These are phyloP conservation scores for Cygnus buccinator DNA, from an alignment of 2,113 vertebrate genomes.

Conservation along the genomic window DNA sequence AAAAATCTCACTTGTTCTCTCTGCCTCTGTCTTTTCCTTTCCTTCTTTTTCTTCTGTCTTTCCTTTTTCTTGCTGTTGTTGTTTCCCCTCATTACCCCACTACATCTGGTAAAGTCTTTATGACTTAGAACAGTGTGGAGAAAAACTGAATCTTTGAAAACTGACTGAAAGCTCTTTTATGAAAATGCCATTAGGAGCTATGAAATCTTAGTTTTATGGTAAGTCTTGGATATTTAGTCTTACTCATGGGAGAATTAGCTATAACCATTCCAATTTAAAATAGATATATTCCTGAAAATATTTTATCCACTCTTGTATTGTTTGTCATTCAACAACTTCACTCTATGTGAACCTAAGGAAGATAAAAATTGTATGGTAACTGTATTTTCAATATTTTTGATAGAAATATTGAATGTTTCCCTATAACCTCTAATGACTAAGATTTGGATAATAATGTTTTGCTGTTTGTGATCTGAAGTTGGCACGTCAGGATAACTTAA, in stretches of 20 bases:
- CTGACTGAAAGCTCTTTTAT: not conserved
- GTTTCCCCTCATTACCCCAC: not conserved
- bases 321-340: not conserved
- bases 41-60: too few relatives aligned
- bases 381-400: not conserved
- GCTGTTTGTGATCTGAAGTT: not conserved
- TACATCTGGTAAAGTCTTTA: not conserved
- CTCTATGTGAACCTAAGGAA: not conserved
- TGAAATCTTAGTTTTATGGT: not conserved
- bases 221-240: not conserved
- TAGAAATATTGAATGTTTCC: not conserved
- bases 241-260: not conserved
- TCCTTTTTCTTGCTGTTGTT: not conserved
- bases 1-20: not conserved
- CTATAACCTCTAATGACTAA: not conserved
- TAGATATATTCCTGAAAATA: not conserved
- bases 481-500: not conserved
- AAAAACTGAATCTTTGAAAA: not conserved
- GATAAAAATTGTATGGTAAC: not conserved
- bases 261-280: not conserved
- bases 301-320: not conserved
- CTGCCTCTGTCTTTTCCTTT: fast-evolving
- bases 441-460: not conserved
- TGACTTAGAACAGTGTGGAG: not conserved
- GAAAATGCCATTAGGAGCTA: not conserved